These are phyloP conservation scores for Pachyramphus minor DNA, from an alignment of 2,113 vertebrate species.

Conservation along the genomic window DNA sequence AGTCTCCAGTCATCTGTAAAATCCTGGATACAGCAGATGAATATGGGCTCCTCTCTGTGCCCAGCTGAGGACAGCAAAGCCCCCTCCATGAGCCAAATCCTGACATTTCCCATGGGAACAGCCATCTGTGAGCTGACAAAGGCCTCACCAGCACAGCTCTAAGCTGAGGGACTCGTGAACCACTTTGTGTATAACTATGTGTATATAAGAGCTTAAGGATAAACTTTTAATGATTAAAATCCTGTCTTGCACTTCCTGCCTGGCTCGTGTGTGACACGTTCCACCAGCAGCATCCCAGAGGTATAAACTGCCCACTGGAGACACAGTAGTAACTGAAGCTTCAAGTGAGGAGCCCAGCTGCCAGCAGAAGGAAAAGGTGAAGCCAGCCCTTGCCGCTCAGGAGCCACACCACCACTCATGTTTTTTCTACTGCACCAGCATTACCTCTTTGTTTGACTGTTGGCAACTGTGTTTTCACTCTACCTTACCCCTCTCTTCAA, in stretches of 20 bases:
- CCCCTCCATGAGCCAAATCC: background rate
- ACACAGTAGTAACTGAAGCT: background rate
- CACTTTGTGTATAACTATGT: conserved; percentile 76
- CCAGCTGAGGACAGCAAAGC: conserved; percentile 73
- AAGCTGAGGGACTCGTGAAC: conserved; percentile 49
- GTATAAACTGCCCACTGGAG: background rate
- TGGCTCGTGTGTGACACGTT: background rate
- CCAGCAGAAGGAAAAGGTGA: background rate
- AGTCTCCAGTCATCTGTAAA: conserved; percentile 97
- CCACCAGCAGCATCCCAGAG: fast-evolving
- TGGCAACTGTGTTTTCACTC: background rate
- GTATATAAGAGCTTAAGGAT: conserved; percentile 78
- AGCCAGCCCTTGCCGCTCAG: background rate
- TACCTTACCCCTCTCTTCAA: background rate
- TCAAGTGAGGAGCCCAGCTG: background rate
- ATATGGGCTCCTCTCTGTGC: conserved; percentile 90
- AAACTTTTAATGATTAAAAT: conserved; percentile 74
- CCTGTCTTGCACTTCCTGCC: conserved; percentile 43
- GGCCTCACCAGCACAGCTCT: conserved; percentile 46
- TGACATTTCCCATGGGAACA: background rate
- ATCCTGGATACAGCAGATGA: conserved; percentile 96
- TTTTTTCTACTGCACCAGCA: background rate
- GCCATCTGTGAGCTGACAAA: background rate
- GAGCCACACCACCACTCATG: background rate
- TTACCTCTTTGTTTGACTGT: background rate